Conservation (phyloP, 1,140 invertebrate genomes). For the Holotrichia oblita region DNA sequence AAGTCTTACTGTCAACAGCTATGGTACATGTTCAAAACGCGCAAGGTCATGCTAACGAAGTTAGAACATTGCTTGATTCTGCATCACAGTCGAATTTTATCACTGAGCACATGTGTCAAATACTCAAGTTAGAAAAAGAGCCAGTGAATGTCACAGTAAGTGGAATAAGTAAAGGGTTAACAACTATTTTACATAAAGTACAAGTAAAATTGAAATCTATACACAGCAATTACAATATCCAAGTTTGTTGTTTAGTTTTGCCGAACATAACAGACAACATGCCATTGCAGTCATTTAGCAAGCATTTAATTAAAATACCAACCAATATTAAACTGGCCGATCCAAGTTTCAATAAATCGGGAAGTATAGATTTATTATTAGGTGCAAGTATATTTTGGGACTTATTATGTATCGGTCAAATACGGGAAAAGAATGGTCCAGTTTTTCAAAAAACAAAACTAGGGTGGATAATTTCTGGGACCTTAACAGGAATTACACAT, state of each 20-base stretch:
- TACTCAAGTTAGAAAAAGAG: background rate
- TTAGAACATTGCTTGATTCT: background rate
- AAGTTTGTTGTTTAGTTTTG: constrained; percentile 36
- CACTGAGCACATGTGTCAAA: background rate
- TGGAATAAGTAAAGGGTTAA: background rate
- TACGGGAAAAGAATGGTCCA: constrained; percentile 1
- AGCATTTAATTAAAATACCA: constrained; percentile 1
- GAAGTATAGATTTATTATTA: constrained; percentile 1
- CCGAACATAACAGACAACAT: constrained; percentile 19
- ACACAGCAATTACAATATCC: background rate
- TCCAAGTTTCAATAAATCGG: background rate
- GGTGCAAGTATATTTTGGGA: constrained; percentile 34
- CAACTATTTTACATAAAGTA: background rate
- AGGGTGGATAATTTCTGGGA: constrained; percentile 34
- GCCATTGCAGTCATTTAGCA: background rate
- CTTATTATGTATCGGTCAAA: constrained; percentile 26
- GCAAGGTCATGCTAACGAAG: background rate
- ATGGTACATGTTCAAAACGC: background rate
- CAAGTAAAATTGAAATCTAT: constrained; percentile 8
- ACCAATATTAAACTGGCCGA: constrained; percentile 36
- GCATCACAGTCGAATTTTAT: constrained; percentile 7
- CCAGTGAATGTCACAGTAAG: background rate
- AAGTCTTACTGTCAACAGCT: constrained; percentile 11
- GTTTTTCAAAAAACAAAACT: constrained; percentile 38
- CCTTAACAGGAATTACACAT: background rate